Conservation (phyloP, 2,113 vertebrate species). For the Acrocephalus kingi region DNA sequence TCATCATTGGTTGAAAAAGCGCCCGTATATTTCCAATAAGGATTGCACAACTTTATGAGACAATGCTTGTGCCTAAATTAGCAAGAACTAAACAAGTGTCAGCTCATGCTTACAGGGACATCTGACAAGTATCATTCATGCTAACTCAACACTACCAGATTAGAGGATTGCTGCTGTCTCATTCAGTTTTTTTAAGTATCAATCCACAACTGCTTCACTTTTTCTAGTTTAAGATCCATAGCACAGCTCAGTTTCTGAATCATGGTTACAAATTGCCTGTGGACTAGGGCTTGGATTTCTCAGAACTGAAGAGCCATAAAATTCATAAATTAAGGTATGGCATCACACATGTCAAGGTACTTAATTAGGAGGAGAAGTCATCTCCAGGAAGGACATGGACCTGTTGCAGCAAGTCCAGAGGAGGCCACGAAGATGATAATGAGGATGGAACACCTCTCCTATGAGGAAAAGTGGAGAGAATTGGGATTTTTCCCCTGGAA, state of each 20-base stretch:
- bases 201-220: background rate
- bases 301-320: background rate
- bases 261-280: background rate
- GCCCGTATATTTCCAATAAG: background rate
- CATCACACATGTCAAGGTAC: background rate
- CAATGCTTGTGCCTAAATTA: background rate
- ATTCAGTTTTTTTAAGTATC: background rate
- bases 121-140: background rate
- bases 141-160: background rate
- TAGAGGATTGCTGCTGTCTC: background rate
- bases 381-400: background rate
- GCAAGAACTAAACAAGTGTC: constrained; percentile 5
- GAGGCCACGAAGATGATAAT: background rate
- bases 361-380: background rate
- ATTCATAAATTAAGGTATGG: background rate
- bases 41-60: background rate
- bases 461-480: background rate
- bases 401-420: background rate
- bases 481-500: background rate
- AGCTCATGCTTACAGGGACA: background rate
- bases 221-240: background rate
- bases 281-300: background rate
- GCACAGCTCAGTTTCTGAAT: background rate
- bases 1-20: background rate
- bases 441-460: background rate